Evolutionary conservation across 1,140 invertebrate genomes (phyloP), one percentile per base, ranked within the genome.

Genomic region (Eubasilissa regina): DNA sequence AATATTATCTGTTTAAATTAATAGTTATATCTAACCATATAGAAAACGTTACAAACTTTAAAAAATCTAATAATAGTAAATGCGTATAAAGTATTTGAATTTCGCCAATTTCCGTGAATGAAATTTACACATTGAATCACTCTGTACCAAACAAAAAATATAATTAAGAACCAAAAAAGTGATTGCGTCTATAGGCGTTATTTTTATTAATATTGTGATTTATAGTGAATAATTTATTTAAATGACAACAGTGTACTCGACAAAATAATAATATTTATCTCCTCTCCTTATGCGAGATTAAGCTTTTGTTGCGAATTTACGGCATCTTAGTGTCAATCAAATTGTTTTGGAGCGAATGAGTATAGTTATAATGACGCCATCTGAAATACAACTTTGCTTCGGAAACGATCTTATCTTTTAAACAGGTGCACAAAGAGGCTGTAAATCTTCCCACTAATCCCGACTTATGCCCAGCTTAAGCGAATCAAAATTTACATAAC

Each of bases 351-450:
- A 70, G 17, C 21, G 19, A 15, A 15, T 45, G 15, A 21, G 45
- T 70, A 45, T 48, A 4, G 51, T 53, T 70, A 12, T 17, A 15
- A 48, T 70, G 47, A 70, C 21, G 51, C 47, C 17, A 21, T 70
- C 45, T 70, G 48, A 48, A 51, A 70, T 70, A 48, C 66, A 51
- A 17, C 45, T 7, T 51, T 19, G 45, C 11, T 11, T 70, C 47
- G 45, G 66, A 70, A 51, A 3, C 15, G 66, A 70, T 70, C 66
- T 51, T 70, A 70, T 70, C 66, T 70, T 13, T 25, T 25, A 70
- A 70, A 70, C 66, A 70, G 66, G 66, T 70, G 66, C 66, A 70
- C 15, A 70, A 51, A 45, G 66, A 70, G 15, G 66, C 66, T 25
- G 66, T 70, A 70, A 70, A 70, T 70, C 66, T 70, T 53, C 8